Conservation (phyloP, 1,140 invertebrate genomes). For the Gryllus bimaculatus region DNA sequence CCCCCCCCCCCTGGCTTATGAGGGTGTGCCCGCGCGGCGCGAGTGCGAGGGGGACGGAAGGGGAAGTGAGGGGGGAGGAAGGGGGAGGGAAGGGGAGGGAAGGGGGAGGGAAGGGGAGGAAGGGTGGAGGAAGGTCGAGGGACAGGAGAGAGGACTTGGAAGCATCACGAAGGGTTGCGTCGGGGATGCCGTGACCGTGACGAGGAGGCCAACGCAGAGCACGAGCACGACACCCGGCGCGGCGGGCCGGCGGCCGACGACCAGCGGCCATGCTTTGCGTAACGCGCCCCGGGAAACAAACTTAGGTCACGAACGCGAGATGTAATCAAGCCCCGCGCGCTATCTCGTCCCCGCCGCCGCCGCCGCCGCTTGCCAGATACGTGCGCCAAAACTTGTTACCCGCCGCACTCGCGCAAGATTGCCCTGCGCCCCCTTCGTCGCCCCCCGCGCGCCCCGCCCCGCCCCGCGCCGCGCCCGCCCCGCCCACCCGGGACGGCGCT, state of each 20-base stretch:
- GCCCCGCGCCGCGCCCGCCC: too few relatives aligned
- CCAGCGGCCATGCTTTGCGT: neutral
- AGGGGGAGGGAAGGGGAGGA: too few relatives aligned
- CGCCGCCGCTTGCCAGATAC: neutral
- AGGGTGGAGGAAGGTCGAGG: too few relatives aligned
- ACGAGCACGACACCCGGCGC: too few relatives aligned
- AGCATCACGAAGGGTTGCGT: neutral
- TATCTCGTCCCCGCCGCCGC: neutral
- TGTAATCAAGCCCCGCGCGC: neutral
- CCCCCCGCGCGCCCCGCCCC: too few relatives aligned
- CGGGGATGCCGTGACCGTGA: too few relatives aligned
- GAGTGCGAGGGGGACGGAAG: neutral
- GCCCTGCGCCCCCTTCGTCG: too few relatives aligned
- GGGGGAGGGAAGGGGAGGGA: neutral
- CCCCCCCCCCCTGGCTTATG: neutral
- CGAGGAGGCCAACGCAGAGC: too few relatives aligned
- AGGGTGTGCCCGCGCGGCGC: too few relatives aligned
- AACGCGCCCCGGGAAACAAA: neutral
- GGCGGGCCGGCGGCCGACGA: too few relatives aligned
- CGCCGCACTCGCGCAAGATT: neutral
- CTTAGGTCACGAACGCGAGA: neutral
- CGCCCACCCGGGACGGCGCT: too few relatives aligned
- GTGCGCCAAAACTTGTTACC: neutral
- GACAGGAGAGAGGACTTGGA: neutral
- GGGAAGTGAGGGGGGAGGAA: neutral